phyloP scores from a whole-genome alignment of 2,113 vertebrate species.

The Nycticorax nycticorax region DNA sequence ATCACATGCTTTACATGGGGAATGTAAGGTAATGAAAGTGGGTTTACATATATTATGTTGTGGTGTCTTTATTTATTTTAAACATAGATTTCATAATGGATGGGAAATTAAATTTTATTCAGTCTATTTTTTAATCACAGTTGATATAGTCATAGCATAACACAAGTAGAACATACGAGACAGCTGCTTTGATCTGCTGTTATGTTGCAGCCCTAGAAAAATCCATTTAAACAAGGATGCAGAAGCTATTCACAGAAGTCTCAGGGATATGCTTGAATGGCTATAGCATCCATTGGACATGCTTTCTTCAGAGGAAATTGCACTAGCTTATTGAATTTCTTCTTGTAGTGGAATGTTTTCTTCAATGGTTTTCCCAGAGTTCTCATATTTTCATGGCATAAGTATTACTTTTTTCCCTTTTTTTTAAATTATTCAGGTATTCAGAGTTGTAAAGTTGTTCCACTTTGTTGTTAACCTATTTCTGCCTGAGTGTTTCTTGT shows the following conservation, averaged over 20 bases:
- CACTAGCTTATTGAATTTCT: neutral
- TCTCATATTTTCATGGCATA: neutral
- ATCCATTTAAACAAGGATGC: neutral
- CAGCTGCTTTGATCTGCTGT: neutral
- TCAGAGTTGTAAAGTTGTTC: neutral
- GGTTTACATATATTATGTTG: neutral
- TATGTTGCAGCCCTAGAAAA: neutral
- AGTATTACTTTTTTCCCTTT: neutral
- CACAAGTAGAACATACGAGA: neutral
- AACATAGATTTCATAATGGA: neutral
- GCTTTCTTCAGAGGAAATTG: neutral
- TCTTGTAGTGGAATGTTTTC: neutral
- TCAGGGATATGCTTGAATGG: neutral
- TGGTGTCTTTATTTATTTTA: neutral
- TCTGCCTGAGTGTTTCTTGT: neutral
- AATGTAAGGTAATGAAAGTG: neutral
- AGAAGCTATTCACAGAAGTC: neutral
- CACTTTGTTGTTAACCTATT: slow-evolving; percentile 3
- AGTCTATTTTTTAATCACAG: neutral
- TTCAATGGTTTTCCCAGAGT: neutral
- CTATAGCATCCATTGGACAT: neutral
- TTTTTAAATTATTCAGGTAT: neutral
- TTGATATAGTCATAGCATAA: neutral
- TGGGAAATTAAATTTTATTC: neutral
- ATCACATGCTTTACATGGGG: neutral